Evolutionary conservation across 1,140 invertebrate genomes (phyloP).

Genomic region (Centruroides vittatus): DNA sequence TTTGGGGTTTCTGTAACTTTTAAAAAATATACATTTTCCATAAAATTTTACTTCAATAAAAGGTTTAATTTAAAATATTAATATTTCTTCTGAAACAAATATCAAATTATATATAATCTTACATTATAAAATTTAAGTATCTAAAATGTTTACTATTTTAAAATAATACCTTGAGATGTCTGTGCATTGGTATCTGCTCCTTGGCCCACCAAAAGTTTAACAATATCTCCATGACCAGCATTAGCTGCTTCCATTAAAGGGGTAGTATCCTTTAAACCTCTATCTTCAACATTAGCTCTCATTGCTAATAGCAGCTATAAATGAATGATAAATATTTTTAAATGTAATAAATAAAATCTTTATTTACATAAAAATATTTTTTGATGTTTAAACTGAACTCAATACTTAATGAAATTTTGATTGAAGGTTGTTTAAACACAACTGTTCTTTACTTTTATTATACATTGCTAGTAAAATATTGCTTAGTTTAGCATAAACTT

Average conservation of each 20-base stretch:
- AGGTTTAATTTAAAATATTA: no score
- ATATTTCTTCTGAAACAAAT: no score
- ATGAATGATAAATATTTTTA: not conserved
- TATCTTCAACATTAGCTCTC: slow-evolving; percentile 92
- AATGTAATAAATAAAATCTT: no score
- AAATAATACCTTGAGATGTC: slow-evolving; percentile 62
- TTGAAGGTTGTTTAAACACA: not conserved
- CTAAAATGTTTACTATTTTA: not conserved
- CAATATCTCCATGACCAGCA: slow-evolving; percentile 88
- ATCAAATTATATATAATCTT: no score
- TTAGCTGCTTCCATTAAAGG: slow-evolving; percentile 93
- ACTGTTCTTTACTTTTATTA: no score
- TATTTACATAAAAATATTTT: not conserved
- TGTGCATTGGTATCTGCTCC: slow-evolving; percentile 93
- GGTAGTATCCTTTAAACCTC: slow-evolving; percentile 72
- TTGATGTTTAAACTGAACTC: slow-evolving; percentile 1
- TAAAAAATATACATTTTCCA: no score
- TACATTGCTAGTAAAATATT: no score
- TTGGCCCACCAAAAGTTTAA: slow-evolving; percentile 74
- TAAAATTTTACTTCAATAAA: no score
- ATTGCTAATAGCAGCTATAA: slow-evolving; percentile 78
- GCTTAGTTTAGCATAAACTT: no score
- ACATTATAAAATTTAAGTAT: no score
- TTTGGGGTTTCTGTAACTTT: no score
- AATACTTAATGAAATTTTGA: not conserved